These are phyloP conservation scores for Choloepus didactylus DNA, from an alignment of 2,797 vertebrate species.

Conservation along the genomic window DNA sequence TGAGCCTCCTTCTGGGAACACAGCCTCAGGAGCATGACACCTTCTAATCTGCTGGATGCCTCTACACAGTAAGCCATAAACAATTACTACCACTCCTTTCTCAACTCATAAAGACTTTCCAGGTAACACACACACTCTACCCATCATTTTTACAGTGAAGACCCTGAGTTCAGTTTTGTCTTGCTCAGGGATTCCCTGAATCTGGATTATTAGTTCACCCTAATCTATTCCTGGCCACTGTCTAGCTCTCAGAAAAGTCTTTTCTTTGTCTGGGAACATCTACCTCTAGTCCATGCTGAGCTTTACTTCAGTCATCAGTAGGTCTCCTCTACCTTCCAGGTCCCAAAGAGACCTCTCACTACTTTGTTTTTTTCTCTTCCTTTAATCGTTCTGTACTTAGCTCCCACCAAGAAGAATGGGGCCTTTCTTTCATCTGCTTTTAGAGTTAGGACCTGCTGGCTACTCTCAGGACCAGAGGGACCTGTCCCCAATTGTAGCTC, in stretches of 20 bases:
- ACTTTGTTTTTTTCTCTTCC: conserved; percentile 44
- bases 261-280: conserved; percentile 28
- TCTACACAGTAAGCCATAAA: conserved; percentile 40
- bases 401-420: neutral
- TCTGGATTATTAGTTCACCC: neutral
- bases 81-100: neutral
- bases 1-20: conserved; percentile 37
- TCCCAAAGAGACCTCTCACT: neutral
- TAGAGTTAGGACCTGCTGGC: neutral
- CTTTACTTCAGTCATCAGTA: conserved; percentile 15
- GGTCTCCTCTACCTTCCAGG: neutral
- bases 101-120: conserved; percentile 1
- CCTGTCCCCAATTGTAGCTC: neutral
- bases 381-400: conserved; percentile 51
- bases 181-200: conserved; percentile 10
- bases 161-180: conserved; percentile 16
- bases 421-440: conserved; percentile 10
- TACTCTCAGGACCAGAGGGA: neutral
- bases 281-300: neutral
- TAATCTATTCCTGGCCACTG: neutral
- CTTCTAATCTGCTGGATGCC: neutral
- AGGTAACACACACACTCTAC: neutral
- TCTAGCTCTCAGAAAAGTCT: conserved; percentile 37
- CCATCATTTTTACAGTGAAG: conserved; percentile 22
- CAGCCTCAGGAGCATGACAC: neutral